Base-by-base conservation (phyloP, 2,113 vertebrate genomes). In the Holacanthus passer region DNA sequence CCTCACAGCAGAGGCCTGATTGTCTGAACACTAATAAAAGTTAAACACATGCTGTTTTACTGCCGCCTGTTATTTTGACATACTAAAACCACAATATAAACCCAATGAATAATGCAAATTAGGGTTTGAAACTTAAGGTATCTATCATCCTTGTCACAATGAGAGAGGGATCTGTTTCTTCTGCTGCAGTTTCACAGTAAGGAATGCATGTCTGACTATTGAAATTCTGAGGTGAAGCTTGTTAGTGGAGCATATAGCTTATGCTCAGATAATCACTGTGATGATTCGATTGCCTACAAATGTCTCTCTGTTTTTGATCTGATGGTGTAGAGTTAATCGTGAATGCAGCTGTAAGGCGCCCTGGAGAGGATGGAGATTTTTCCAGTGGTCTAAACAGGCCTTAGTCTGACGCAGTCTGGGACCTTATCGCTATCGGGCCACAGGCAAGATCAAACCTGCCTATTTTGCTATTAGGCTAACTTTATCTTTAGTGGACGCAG, bases 1-100 rank as follows among this genome's bases (percentile, higher is more conserved):
- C 63, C 43, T 79, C 82, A 75, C 81, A 84, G 64, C 78, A 74
- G 59, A 52, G 53, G 29, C n/a, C 45, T 19, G 45, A 75, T 66
- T 79, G 43, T 87, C 50, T 27, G 9, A 73, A 12, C 65, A 31
- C 35, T n/a, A 60, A 64, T 73, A 68, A 67, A 79, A 9, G 39
- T 79, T 31, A 71, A 47, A 9, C 55, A 32, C 84, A 86, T 76
- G 43, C 71, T 85, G 83, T 81, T 91, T 91, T 79, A 81, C 59
- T 77, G 17, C 27, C n/a, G 27, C 22, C 35, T 64, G 77, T 83
- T 81, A 47, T 72, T 83, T 72, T 66, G 81, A 53, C 35, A 12
- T 19, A 53, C 31, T 76, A 27, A 86, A 65, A 74, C 48, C 52
- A 19, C 24, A 48, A 50, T 74, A 56, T 53, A 73, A 81, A 58